A percentile compares a stretch with the other conserved stretches of the same genome.
These are phyloP conservation scores for Lasioglossum marginatum DNA, from an alignment of 2,888 invertebrate genomes.

Conservation along the genomic window DNA sequence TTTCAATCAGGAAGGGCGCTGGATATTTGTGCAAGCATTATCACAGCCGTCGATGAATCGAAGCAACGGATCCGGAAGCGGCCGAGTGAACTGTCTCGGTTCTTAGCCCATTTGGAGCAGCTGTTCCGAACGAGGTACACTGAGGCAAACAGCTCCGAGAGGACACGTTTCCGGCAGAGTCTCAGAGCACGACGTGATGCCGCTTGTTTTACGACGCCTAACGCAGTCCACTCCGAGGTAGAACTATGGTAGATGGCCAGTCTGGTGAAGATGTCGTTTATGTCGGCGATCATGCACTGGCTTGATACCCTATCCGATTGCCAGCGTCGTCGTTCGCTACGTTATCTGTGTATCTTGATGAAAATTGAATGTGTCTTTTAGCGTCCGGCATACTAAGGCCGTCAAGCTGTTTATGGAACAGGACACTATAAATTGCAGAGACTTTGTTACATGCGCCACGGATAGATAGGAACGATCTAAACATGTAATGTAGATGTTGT, in stretches of 20 bases:
- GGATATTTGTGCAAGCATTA: neutral
- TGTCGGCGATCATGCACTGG: slow-evolving; percentile 26
- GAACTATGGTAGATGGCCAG: neutral
- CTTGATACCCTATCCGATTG: slow-evolving; percentile 1
- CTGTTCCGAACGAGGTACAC: slow-evolving; percentile 32
- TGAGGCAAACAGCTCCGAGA: slow-evolving; percentile 24
- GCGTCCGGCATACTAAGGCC: neutral
- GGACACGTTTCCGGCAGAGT: slow-evolving; percentile 27
- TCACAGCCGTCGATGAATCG: neutral
- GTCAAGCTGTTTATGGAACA: neutral
- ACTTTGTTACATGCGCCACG: neutral
- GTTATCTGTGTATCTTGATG: neutral
- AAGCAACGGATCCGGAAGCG: slow-evolving; percentile 7
- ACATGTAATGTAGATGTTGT: no score
- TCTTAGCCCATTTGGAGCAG: slow-evolving; percentile 27
- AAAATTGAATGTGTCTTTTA: neutral
- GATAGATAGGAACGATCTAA: neutral
- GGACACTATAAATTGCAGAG: neutral
- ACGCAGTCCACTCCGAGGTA: slow-evolving; percentile 3
- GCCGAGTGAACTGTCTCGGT: neutral
- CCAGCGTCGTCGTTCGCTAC: neutral
- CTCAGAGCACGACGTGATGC: slow-evolving; percentile 14
- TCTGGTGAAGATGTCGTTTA: slow-evolving; percentile 14
- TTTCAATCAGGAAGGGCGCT: neutral
- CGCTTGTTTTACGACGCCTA: slow-evolving; percentile 34